phyloP scores from a whole-genome alignment of 2,888 invertebrate species.

The Diabrotica balteata region DNA sequence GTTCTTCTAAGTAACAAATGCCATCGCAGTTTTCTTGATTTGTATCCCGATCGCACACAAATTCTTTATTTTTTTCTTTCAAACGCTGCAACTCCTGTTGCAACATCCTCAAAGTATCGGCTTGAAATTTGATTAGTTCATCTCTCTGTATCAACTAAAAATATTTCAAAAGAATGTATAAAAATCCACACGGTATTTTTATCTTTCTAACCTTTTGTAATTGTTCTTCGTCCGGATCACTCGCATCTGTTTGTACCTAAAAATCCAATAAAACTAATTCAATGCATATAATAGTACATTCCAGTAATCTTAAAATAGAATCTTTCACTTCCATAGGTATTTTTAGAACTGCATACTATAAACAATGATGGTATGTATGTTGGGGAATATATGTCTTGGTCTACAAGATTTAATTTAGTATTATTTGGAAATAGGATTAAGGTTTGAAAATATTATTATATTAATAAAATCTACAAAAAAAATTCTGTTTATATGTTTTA shows the following conservation, averaged over 20 bases:
- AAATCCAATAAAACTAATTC: slow-evolving; percentile 17
- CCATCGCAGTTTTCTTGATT: slow-evolving; percentile 39
- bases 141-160: slow-evolving; percentile 42
- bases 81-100: slow-evolving; percentile 46
- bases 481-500: too few relatives aligned
- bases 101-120: slow-evolving; percentile 42
- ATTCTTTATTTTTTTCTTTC: slow-evolving; percentile 34
- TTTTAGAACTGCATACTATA: slow-evolving; percentile 16
- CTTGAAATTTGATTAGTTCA: slow-evolving; percentile 45
- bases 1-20: slow-evolving; percentile 47
- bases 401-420: background rate
- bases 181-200: background rate
- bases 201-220: slow-evolving; percentile 15
- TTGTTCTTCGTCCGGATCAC: slow-evolving; percentile 1
- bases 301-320: slow-evolving; percentile 20
- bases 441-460: too few relatives aligned
- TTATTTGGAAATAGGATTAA: too few relatives aligned
- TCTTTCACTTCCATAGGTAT: slow-evolving; percentile 8
- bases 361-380: background rate
- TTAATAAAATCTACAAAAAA: too few relatives aligned
- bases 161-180: background rate
- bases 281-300: slow-evolving; percentile 10
- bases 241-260: slow-evolving; percentile 27
- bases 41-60: slow-evolving; percentile 40
- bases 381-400: slow-evolving; percentile 10